Conservation (phyloP, 2,888 invertebrate species). For the Nemapogon koenigi region DNA sequence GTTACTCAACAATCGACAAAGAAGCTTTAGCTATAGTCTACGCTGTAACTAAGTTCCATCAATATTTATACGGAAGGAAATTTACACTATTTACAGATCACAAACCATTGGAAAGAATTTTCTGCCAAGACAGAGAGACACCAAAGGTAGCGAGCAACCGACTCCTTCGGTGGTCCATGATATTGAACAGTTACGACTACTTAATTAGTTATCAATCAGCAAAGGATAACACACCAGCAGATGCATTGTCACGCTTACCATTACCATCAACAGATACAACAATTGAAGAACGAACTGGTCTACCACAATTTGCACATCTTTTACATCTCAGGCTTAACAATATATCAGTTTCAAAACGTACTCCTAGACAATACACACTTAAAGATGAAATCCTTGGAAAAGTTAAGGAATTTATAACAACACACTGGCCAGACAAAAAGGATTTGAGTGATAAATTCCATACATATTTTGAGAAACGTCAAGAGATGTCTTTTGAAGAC, state of each 20-base stretch:
- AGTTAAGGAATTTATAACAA: constrained; percentile 1
- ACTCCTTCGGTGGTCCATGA: constrained; percentile 6
- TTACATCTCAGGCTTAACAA: constrained; percentile 3
- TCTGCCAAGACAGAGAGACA: too few relatives aligned
- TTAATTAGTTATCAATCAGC: constrained; percentile 8
- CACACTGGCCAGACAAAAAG: too few relatives aligned
- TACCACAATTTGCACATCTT: constrained; percentile 9
- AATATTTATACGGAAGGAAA: too few relatives aligned
- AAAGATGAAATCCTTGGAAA: too few relatives aligned
- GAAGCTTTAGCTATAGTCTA: background rate
- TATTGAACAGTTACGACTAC: constrained; percentile 7
- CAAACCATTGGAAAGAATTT: too few relatives aligned
- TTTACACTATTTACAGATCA: constrained; percentile 5
- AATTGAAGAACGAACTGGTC: constrained; percentile 1
- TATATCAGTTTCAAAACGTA: constrained; percentile 5
- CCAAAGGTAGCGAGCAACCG: constrained; percentile 6
- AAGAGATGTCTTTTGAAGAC: too few relatives aligned
- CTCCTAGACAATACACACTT: too few relatives aligned
- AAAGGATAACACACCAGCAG: constrained; percentile 3
- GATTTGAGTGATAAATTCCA: too few relatives aligned
- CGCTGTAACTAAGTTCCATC: too few relatives aligned
- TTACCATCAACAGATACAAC: background rate
- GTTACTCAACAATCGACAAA: too few relatives aligned
- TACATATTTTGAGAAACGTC: too few relatives aligned
- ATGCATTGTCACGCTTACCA: constrained; percentile 3